Evolutionary conservation across 2,113 vertebrate species (phyloP), one percentile per base, ranked within the genome.

Genomic region (Arvicanthis niloticus): DNA sequence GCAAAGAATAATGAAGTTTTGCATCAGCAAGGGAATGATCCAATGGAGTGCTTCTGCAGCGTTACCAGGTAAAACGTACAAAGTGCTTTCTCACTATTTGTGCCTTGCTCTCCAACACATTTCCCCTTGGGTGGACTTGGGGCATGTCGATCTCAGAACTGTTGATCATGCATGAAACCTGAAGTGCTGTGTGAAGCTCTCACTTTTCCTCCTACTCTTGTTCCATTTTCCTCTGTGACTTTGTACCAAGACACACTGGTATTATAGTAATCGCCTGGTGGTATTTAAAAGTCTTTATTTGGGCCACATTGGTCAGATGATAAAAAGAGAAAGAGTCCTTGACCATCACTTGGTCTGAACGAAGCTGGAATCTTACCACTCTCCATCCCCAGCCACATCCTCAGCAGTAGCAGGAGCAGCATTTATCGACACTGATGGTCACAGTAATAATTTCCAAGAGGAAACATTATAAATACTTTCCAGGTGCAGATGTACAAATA

Each of bases 261-360:
- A 22, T 91, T 67, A 82, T 42, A 40, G 24, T 65, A 34, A 75
- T 89, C 78, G 81, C 60, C 42, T 78, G 2, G 1, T 77, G 91
- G 24, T 45, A 53, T 72, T 88, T 53, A 96, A 73, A 95, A 65
- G 60, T 92, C 40, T 86, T 89, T 81, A 81, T 94, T 82, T 94
- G 65, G 86, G 45, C 58, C 58, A 77, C 77, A 10, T 77, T 91
- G 58, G 45, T 85, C 88, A 76, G 75, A 80, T 84, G 80, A 88
- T 92, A 81, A 87, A 88, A 72, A 86, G 89, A 58, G 65, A 56
- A 53, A 37, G 60, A 68, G 19, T 73, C 68, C 42, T 82, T 87
- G 53, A 80, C 34, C n/a, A 19, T 93, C n/a, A 58, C 89, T 84
- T 91, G 91, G 42, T 62, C 72, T 91, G 75, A 91, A 62, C 4